Conservation (phyloP, 2,797 vertebrate species). For the Coendou prehensilis region DNA sequence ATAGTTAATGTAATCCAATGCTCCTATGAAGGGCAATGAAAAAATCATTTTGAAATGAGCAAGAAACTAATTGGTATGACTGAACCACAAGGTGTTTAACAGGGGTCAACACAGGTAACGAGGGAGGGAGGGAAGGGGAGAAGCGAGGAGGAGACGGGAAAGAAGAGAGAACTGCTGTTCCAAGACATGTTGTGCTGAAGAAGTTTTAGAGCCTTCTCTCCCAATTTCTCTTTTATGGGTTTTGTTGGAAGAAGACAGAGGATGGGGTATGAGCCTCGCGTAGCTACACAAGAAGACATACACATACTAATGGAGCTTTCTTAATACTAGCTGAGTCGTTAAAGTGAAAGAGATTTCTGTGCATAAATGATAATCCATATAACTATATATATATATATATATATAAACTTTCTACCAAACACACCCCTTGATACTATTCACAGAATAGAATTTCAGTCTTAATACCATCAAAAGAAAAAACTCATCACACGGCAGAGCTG, state of each 20-base stretch:
- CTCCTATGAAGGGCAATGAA: neutral
- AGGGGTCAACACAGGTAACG: neutral
- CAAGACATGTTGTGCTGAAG: neutral
- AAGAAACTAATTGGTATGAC: neutral
- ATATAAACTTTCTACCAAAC: neutral
- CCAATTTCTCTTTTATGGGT: neutral
- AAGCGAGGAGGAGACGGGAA: neutral
- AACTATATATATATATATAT: neutral
- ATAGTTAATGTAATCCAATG: conserved; percentile 9
- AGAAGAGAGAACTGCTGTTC: neutral
- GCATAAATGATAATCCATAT: neutral
- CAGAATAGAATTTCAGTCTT: neutral
- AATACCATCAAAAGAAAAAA: neutral
- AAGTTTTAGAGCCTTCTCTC: neutral
- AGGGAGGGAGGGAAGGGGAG: neutral
- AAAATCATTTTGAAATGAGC: neutral
- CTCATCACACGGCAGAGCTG: neutral
- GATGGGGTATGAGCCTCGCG: neutral
- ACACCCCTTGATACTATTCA: neutral
- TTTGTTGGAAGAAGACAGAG: neutral
- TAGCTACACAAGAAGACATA: neutral
- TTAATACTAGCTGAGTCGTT: neutral
- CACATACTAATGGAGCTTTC: neutral
- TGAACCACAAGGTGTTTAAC: neutral
- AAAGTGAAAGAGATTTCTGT: neutral